These are phyloP conservation scores for Conistra vaccinii DNA, from an alignment of 2,888 invertebrate species.

Conservation along the genomic window DNA sequence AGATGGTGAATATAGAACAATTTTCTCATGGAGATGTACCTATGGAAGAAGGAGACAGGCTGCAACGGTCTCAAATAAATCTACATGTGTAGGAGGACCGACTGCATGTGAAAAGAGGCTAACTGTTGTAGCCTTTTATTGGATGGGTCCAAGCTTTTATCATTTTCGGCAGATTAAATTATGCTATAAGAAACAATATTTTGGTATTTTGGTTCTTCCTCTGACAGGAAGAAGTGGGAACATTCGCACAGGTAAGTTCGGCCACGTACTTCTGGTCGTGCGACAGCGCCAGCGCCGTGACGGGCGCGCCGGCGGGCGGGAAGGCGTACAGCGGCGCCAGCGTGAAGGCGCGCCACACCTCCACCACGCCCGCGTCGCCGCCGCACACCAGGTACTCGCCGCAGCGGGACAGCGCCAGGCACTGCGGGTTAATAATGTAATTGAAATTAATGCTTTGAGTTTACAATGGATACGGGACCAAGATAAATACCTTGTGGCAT, in stretches of 20 bases:
- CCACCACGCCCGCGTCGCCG: conserved; percentile 98
- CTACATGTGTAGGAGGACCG: neutral
- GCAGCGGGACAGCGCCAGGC: conserved; percentile 98
- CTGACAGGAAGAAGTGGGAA: neutral
- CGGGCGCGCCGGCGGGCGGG: conserved; percentile 98
- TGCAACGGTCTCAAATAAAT: neutral
- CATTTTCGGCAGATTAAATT: neutral
- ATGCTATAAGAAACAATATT: neutral
- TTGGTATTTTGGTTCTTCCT: neutral
- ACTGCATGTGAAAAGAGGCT: neutral
- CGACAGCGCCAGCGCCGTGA: conserved; percentile 97
- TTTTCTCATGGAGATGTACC: neutral
- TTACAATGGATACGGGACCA: neutral
- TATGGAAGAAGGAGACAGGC: neutral
- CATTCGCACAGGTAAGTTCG: neutral
- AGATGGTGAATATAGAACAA: neutral
- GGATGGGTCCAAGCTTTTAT: neutral
- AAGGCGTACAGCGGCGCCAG: conserved; percentile 99
- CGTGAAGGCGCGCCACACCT: conserved; percentile 99
- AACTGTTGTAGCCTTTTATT: neutral
- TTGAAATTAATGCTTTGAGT: neutral
- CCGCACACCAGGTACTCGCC: conserved; percentile 99
- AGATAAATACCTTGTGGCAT: conserved; percentile 22
- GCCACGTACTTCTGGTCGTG: conserved; percentile 97
- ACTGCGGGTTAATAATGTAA: conserved; percentile 91